Evolutionary conservation across 2,797 vertebrate species (phyloP).

Genomic region (Anas flavirostris): DNA sequence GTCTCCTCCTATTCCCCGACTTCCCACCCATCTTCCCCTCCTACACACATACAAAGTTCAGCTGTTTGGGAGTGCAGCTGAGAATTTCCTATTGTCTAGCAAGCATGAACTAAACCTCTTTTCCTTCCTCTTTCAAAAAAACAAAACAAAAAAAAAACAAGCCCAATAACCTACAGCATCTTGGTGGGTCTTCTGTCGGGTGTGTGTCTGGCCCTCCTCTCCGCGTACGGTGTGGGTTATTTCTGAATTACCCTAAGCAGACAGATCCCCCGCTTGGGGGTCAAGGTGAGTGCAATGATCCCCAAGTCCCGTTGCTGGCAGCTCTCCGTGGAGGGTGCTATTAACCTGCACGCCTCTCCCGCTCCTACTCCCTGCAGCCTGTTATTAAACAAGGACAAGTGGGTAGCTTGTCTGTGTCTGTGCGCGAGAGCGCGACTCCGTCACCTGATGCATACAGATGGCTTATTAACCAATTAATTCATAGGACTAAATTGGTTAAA

Average conservation of each 20-base stretch:
- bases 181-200: accelerated
- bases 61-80: conserved; percentile 15
- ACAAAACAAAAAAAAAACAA: background rate
- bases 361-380: conserved; percentile 23
- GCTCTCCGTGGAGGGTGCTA: conserved; percentile 19
- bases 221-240: background rate
- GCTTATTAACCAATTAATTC: conserved; percentile 80
- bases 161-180: background rate
- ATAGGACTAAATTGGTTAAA: conserved; percentile 76
- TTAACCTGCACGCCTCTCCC: background rate
- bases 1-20: background rate
- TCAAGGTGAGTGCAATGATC: conserved; percentile 28
- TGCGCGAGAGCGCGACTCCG: conserved; percentile 51
- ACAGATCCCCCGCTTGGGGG: background rate
- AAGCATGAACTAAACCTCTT: background rate
- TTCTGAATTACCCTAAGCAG: background rate
- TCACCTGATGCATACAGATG: conserved; percentile 76
- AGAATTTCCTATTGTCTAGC: conserved; percentile 33
- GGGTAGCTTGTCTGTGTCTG: conserved; percentile 59
- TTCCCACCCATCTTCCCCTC: background rate
- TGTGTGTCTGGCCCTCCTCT: background rate
- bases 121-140: background rate
- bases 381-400: conserved; percentile 71
- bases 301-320: background rate
- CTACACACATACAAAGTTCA: conserved; percentile 23